A percentile compares a stretch with the other conserved stretches of the same genome.
Conservation (phyloP, 1,140 invertebrate genomes). For the Aphelenchoides fujianensis region DNA sequence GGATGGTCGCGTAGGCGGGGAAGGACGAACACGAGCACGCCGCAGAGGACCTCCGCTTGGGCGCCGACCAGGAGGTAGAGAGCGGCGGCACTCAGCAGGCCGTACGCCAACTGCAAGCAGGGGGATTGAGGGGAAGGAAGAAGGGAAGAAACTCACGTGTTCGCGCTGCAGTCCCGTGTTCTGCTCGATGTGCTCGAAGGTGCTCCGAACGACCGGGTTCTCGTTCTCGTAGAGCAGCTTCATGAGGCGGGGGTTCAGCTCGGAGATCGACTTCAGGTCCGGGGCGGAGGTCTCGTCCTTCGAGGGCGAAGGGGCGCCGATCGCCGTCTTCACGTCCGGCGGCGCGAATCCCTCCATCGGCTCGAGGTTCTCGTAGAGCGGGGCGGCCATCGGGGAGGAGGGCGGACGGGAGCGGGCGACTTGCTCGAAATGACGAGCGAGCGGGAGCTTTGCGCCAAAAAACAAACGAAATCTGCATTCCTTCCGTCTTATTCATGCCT, state of each 20-base stretch:
- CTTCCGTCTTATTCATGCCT: no score
- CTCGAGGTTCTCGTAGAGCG: neutral
- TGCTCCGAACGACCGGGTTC: neutral
- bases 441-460: neutral
- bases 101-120: neutral
- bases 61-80: neutral
- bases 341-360: neutral
- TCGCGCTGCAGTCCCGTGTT: slow-evolving; percentile 1
- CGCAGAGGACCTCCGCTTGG: neutral
- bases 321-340: neutral
- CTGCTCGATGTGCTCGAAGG: neutral
- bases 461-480: neutral
- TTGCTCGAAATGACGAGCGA: no score
- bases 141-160: neutral
- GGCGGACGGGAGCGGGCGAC: no score
- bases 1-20: neutral
- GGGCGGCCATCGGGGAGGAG: neutral
- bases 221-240: neutral
- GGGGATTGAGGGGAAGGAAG: no score
- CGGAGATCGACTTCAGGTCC: neutral
- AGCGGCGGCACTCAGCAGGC: neutral
- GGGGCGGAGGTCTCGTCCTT: neutral
- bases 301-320: neutral
- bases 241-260: neutral
- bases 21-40: neutral